Evolutionary conservation across 1,140 invertebrate genomes (phyloP), one percentile per base, ranked within the genome.

Genomic region (Aphidius ervi): DNA sequence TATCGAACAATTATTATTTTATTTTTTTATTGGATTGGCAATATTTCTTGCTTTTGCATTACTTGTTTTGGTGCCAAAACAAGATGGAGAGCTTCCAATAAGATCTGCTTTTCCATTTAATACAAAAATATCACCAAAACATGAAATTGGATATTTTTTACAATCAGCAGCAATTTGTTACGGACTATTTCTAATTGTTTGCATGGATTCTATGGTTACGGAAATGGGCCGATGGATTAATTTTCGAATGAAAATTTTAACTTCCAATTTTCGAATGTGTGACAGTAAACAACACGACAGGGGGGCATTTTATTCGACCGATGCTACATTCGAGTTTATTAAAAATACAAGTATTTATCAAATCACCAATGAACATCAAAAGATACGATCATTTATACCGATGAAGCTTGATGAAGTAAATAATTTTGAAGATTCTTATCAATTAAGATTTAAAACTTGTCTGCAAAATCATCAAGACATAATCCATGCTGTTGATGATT

Each of bases 401-500:
- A 57, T 65, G 10, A 43, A 59, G 5, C 31, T 46, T 5, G 9
- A 57, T 2, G 61, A 65, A 59, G 57, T 40, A 10, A 9, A 10
- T 1, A 16, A 61, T 31, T 5, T 9, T 9, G 4, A 47, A 2
- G 49, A 61, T 7, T 23, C 6, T 16, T 72, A 71, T 9, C 6
- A 56, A 10, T 1, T 20, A 43, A 58, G 61, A 9, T 68, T 68
- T 45, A 55, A 59, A 23, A 64, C 16, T 8, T 70, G 66, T 23
- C 6, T 65, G 9, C 64, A 58, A 41, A 56, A 67, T 62, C 70
- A 74, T 66, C 70, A 73, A 48, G 46, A 64, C 54, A 48, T 73
- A 16, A 61, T 69, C n/a, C n/a, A 41, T 2, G 41, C 63, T 41
- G 56, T 67, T 39, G 57, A 67, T 7, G 65, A 72, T 16, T 64